Percentiles rank a stretch among this genome's conserved stretches.
Evolutionary conservation across 1,140 invertebrate species (phyloP).

Genomic region (Achroia grisella): DNA sequence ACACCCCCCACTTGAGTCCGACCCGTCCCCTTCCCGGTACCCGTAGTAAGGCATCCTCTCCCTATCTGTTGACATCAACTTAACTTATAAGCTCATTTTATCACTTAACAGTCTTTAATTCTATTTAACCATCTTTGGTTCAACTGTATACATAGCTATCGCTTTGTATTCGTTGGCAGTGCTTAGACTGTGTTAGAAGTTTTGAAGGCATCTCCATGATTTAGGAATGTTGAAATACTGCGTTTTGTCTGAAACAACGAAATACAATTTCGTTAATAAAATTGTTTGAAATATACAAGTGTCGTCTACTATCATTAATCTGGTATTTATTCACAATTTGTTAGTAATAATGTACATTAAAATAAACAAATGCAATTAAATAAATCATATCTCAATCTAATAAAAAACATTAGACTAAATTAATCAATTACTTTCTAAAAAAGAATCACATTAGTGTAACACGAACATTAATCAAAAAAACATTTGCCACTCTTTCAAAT

Average conservation of each 20-base stretch:
- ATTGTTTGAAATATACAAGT: too few relatives aligned
- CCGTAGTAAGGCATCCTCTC: conserved; percentile 70
- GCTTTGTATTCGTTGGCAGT: conserved; percentile 40
- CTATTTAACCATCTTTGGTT: conserved; percentile 57
- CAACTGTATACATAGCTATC: conserved; percentile 62
- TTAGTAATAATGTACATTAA: too few relatives aligned
- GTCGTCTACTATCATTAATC: too few relatives aligned
- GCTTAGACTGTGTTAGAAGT: conserved; percentile 26
- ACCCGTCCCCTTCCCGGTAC: conserved; percentile 50
- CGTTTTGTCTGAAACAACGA: conserved; percentile 51
- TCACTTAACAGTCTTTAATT: conserved; percentile 47
- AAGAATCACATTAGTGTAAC: neutral
- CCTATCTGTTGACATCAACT: conserved; percentile 46
- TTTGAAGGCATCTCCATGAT: conserved; percentile 34
- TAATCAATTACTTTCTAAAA: neutral
- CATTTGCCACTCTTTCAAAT: conserved; percentile 9
- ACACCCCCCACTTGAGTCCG: conserved; percentile 53
- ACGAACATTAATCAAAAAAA: conserved; percentile 11
- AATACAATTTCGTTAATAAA: conserved; percentile 4
- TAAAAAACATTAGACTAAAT: too few relatives aligned
- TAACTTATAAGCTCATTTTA: conserved; percentile 69
- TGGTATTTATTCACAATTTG: too few relatives aligned
- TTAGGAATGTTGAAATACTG: conserved; percentile 17
- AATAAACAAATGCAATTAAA: too few relatives aligned
- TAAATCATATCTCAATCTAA: too few relatives aligned